Conservation (phyloP, 2,888 invertebrate species). For the Eupithecia abbreviata region DNA sequence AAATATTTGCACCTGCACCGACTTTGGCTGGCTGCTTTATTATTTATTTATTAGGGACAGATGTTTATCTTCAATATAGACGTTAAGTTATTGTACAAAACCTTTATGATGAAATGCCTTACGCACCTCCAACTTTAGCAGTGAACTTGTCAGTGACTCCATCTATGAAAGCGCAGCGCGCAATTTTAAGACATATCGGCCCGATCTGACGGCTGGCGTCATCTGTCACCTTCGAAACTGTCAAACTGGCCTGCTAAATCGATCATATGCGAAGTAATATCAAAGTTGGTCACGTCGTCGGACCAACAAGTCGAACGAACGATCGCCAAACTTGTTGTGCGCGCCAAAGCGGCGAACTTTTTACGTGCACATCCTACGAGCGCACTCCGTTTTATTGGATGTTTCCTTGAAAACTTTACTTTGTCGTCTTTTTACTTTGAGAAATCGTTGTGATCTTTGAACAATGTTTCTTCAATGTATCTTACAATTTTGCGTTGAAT, state of each 20-base stretch:
- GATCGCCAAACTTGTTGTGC: slow-evolving; percentile 50
- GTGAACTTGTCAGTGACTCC: background rate
- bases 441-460: slow-evolving; percentile 65
- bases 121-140: background rate
- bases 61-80: background rate
- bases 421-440: slow-evolving; percentile 62
- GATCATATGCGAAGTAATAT: slow-evolving; percentile 82
- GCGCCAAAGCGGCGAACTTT: slow-evolving; percentile 60
- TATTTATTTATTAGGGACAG: slow-evolving; percentile 5
- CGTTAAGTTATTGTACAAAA: background rate
- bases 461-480: slow-evolving; percentile 52
- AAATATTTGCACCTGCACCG: slow-evolving; percentile 12
- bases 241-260: slow-evolving; percentile 79
- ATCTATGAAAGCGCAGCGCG: background rate
- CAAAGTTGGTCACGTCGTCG: slow-evolving; percentile 76
- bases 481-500: slow-evolving; percentile 40
- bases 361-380: slow-evolving; percentile 63
- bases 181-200: slow-evolving; percentile 79
- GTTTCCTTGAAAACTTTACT: slow-evolving; percentile 72
- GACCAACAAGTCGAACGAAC: slow-evolving; percentile 61
- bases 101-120: background rate
- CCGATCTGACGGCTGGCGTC: slow-evolving; percentile 75
- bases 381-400: slow-evolving; percentile 76
- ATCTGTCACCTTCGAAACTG: slow-evolving; percentile 81
- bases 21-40: slow-evolving; percentile 7